Base-by-base conservation (phyloP, 2,797 vertebrate species). In the Typhlichthys subterraneus region DNA sequence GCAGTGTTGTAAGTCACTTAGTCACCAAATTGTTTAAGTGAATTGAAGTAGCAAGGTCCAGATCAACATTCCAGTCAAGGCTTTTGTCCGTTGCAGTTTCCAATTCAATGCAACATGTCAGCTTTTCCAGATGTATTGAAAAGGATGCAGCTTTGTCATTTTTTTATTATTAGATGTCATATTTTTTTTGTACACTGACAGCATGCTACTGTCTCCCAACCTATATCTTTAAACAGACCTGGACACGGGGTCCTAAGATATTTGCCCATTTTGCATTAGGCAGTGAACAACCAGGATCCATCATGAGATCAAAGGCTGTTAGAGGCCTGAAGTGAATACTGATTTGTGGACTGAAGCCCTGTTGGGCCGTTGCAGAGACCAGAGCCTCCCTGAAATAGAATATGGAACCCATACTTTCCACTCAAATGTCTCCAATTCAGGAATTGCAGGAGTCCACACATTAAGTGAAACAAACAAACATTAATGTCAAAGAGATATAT, bases 301-400 rank as follows among this genome's bases (percentile, higher is more conserved):
- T 90, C 85, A 82, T 75, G 81, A 89, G 88, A 91, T 92, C 89
- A 91, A 91, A 92, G 90, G 84, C 77, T 86, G 84, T 53, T 66
- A 65, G 72, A 88, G 72, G 73, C 77, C 72, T 83, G 78, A 75
- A 80, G 70, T 83, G 90, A 89, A 91, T 91, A 91, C 88, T 89
- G 90, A 92, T 91, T 73, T 70, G 9, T 76, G 72, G 74, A 75
- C 79, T 84, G 86, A 79, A 73, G 82, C 72, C 76, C 76, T 85
- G 80, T 80, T 82, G 77, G 80, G 82, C 85, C 68, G 45, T 81
- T 84, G 87, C 86, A 74, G 83, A 87, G 76, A 78, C 62, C 11
- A 68, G 79, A 84, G 86, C 72, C 78, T 78, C 65, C 62, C 73
- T 77, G 67, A 80, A 78, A 77, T 53, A 55, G 56, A 71, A 86